Percentiles rank a stretch among this genome's conserved stretches.
Evolutionary conservation across 2,797 vertebrate genomes (phyloP).

Genomic region (Pygocentrus nattereri): DNA sequence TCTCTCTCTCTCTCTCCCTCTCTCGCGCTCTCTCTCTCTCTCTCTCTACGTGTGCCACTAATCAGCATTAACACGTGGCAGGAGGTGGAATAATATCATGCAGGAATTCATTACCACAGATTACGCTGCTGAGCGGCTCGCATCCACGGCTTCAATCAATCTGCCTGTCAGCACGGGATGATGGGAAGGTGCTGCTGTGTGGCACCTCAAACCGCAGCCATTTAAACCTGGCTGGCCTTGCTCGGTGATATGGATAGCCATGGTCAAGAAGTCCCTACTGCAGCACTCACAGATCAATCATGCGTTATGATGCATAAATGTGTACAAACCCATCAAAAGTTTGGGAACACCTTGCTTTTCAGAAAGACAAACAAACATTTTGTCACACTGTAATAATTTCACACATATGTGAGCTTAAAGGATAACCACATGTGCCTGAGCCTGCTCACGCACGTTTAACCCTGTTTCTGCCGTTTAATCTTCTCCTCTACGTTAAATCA

Average conservation of each 20-base stretch:
- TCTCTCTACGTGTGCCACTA: slow-evolving; percentile 45
- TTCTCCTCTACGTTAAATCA: too few species aligned
- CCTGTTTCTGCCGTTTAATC: too few species aligned
- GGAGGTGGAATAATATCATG: slow-evolving; percentile 45
- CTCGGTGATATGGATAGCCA: background rate
- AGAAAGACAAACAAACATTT: too few species aligned
- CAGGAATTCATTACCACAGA: slow-evolving; percentile 51
- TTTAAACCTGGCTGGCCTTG: slow-evolving; percentile 23
- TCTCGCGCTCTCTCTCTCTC: slow-evolving; percentile 9
- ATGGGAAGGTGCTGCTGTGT: slow-evolving; percentile 42
- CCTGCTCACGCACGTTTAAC: too few species aligned
- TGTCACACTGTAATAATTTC: too few species aligned
- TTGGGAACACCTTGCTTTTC: too few species aligned
- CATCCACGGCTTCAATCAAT: slow-evolving; percentile 37
- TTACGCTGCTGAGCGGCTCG: slow-evolving; percentile 28
- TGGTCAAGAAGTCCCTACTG: background rate
- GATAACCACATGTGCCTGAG: too few species aligned
- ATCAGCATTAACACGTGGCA: slow-evolving; percentile 51
- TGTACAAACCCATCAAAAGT: background rate
- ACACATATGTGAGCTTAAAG: too few species aligned
- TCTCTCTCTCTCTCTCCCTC: slow-evolving; percentile 7
- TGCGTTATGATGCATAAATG: background rate
- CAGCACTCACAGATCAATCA: background rate
- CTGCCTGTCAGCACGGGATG: slow-evolving; percentile 39
- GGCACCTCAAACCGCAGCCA: slow-evolving; percentile 17